Evolutionary conservation across 1,140 invertebrate genomes (phyloP).

Genomic region (Eurosta solidaginis): DNA sequence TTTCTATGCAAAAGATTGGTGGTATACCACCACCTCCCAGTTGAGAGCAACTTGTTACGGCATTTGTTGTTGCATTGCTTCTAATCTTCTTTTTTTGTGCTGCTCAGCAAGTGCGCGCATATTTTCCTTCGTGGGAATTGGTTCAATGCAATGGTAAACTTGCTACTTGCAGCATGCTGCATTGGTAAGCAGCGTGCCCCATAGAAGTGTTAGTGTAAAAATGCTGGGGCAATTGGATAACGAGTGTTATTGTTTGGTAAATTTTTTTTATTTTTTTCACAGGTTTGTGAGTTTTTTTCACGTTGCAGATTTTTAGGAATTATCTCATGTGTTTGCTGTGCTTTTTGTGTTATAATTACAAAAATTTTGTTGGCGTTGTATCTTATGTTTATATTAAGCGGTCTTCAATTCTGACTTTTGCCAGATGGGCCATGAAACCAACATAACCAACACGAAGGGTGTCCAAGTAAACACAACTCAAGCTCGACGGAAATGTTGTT

Average conservation of each 20-base stretch:
- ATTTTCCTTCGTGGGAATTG: slow-evolving; percentile 21
- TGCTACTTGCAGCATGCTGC: background rate
- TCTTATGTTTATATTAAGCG: no score
- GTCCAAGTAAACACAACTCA: no score
- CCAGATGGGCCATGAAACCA: no score
- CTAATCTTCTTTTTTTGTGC: background rate
- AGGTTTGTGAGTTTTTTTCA: no score
- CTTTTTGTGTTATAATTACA: no score
- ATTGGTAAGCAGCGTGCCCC: background rate
- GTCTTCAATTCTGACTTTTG: no score
- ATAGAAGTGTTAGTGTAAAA: background rate
- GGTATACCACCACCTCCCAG: slow-evolving; percentile 26
- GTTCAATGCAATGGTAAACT: background rate
- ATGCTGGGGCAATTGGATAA: background rate
- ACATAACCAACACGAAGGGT: no score
- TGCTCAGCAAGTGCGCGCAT: slow-evolving; percentile 19
- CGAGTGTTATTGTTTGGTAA: background rate
- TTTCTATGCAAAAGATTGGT: background rate
- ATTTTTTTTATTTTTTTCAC: no score
- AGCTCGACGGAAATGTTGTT: no score
- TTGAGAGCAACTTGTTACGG: slow-evolving; percentile 7
- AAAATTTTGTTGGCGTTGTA: no score
- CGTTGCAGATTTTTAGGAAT: no score
- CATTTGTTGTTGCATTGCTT: slow-evolving; percentile 30
- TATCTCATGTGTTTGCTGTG: no score